Percentiles rank a stretch among this genome's conserved stretches.
Conservation (phyloP, 92 coral and sea anemone genomes). For the Zoanthus sociatus region DNA sequence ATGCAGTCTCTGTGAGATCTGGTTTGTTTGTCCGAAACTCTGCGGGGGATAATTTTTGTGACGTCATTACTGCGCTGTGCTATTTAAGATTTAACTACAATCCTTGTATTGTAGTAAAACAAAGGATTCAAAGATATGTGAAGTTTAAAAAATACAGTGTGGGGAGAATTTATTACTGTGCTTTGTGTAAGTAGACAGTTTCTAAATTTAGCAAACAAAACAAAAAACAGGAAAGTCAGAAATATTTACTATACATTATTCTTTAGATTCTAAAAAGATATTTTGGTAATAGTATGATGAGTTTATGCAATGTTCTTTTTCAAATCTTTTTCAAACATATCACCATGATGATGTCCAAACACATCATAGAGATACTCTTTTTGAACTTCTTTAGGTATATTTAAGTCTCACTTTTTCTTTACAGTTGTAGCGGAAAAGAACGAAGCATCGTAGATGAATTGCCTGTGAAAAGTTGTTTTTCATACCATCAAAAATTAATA, state of each 20-base stretch:
- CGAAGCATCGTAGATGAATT: constrained; percentile 68
- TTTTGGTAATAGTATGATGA: background rate
- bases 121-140: background rate
- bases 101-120: background rate
- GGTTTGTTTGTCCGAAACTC: too few species aligned
- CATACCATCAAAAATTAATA: constrained; percentile 48
- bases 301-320: background rate
- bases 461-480: constrained; percentile 58
- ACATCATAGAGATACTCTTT: constrained; percentile 46
- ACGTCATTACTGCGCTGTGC: too few species aligned
- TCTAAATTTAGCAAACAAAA: background rate
- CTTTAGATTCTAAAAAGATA: background rate
- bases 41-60: too few species aligned
- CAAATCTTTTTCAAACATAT: constrained; percentile 28
- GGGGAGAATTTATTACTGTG: background rate
- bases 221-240: too few species aligned
- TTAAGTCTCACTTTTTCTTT: constrained; percentile 41
- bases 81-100: background rate
- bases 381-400: constrained; percentile 49
- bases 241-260: background rate
- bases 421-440: constrained; percentile 61
- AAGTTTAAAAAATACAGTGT: background rate
- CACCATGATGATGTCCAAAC: constrained; percentile 37
- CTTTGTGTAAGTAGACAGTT: background rate
- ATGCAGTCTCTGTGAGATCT: too few species aligned